Evolutionary conservation across 2,888 invertebrate species (phyloP).

Genomic region (Chouioia cunea): DNA sequence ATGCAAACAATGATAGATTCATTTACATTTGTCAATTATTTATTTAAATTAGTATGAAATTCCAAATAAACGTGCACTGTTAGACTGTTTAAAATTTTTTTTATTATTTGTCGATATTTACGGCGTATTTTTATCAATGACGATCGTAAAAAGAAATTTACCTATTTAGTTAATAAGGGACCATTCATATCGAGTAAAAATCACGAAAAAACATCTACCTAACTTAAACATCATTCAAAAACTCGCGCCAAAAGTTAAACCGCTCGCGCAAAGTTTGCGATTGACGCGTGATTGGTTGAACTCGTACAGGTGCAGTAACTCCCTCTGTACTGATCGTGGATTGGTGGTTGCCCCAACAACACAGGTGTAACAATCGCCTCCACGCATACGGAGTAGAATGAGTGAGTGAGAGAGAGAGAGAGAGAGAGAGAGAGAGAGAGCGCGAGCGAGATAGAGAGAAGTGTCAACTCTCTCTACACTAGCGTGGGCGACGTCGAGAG

Average conservation of each 20-base stretch:
- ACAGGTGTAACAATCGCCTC: neutral
- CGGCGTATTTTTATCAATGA: too few relatives aligned
- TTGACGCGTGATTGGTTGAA: constrained; percentile 13
- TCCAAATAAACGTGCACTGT: too few relatives aligned
- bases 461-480: constrained; percentile 4
- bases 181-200: too few relatives aligned
- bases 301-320: constrained; percentile 21
- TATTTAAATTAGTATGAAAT: too few relatives aligned
- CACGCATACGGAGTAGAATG: neutral
- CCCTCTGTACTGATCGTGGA: constrained; percentile 6
- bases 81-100: too few relatives aligned
- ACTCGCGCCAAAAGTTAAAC: constrained; percentile 7
- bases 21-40: too few relatives aligned
- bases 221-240: too few relatives aligned
- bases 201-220: neutral
- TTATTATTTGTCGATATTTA: too few relatives aligned
- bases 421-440: constrained; percentile 22
- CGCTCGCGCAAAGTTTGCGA: constrained; percentile 7
- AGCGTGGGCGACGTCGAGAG: neutral
- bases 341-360: constrained; percentile 2
- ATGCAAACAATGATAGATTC: too few relatives aligned
- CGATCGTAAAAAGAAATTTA: too few relatives aligned
- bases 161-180: too few relatives aligned
- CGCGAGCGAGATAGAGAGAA: constrained; percentile 20
- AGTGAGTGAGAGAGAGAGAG: neutral